Percentiles rank a stretch among this genome's conserved stretches.
phyloP scores from a whole-genome alignment of 2,113 vertebrate species.

The Cyphomyrus plagiostoma region DNA sequence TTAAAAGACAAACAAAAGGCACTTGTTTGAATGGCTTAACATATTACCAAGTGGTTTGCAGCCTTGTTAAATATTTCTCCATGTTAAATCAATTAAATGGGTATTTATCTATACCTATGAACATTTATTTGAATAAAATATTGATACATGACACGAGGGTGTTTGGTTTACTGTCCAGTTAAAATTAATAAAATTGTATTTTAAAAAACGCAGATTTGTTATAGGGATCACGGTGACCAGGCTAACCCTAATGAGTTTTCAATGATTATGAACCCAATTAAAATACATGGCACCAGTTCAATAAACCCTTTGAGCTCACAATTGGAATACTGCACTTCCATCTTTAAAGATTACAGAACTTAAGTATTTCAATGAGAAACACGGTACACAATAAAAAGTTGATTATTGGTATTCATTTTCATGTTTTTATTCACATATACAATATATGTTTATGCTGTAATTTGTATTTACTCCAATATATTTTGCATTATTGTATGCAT shows the following conservation, averaged over 20 bases:
- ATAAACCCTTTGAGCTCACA: not conserved
- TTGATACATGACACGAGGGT: not conserved
- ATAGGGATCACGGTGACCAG: not conserved
- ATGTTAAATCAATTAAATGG: not conserved
- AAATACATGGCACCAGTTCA: not conserved
- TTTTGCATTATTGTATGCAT: conserved; percentile 4
- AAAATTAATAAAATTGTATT: not conserved
- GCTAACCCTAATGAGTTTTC: not conserved
- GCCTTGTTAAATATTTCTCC: not conserved
- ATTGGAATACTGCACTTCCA: not conserved
- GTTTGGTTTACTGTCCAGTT: not conserved
- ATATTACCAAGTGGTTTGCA: not conserved
- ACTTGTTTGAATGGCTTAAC: not conserved
- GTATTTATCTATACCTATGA: not conserved
- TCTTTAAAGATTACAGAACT: not conserved
- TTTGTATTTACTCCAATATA: not conserved
- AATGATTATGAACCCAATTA: not conserved
- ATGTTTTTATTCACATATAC: not conserved
- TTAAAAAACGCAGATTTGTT: not conserved
- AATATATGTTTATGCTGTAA: not conserved
- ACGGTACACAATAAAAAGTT: not conserved
- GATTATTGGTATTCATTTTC: not conserved
- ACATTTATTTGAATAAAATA: not conserved
- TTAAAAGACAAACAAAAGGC: not conserved
- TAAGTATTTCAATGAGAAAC: not conserved